Conservation (phyloP, 2,888 invertebrate species). For the Drosophila paramelanica region DNA sequence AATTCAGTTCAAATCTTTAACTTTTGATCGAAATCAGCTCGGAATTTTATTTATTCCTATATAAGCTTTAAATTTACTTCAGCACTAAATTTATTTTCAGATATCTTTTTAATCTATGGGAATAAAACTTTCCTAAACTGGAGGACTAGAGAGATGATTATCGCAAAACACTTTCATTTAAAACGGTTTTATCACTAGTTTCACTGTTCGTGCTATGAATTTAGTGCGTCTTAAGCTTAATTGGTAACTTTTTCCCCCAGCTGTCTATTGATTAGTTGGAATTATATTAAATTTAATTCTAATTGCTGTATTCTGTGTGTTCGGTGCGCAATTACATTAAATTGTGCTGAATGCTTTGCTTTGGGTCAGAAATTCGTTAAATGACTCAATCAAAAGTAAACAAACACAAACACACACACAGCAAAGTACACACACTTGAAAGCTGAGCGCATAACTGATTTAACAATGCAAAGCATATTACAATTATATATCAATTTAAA, state of each 20-base stretch:
- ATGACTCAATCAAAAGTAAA: slow-evolving; percentile 45
- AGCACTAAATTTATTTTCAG: slow-evolving; percentile 4
- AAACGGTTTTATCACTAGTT: slow-evolving; percentile 42
- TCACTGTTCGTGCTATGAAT: slow-evolving; percentile 28
- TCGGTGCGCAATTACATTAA: slow-evolving; percentile 26
- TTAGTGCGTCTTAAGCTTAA: slow-evolving; percentile 10
- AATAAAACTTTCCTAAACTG: not conserved
- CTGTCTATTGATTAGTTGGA: not conserved
- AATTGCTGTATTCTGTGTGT: slow-evolving; percentile 26
- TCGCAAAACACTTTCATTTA: slow-evolving; percentile 53
- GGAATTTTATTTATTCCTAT: too few relatives aligned
- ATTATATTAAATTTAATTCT: slow-evolving; percentile 25
- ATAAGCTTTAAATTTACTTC: too few relatives aligned
- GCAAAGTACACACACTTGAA: not conserved
- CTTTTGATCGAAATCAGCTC: too few relatives aligned
- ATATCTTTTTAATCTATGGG: not conserved
- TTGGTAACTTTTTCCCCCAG: slow-evolving; percentile 2
- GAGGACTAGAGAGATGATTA: slow-evolving; percentile 25
- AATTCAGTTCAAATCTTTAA: not conserved
- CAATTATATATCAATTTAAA: slow-evolving; percentile 39
- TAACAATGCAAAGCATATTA: slow-evolving; percentile 33
- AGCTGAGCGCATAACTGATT: slow-evolving; percentile 35
- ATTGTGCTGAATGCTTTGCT: slow-evolving; percentile 25
- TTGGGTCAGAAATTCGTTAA: slow-evolving; percentile 18
- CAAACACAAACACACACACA: not conserved